These are phyloP conservation scores for Eutrigla gurnardus DNA, from an alignment of 2,797 vertebrate species.

Conservation along the genomic window DNA sequence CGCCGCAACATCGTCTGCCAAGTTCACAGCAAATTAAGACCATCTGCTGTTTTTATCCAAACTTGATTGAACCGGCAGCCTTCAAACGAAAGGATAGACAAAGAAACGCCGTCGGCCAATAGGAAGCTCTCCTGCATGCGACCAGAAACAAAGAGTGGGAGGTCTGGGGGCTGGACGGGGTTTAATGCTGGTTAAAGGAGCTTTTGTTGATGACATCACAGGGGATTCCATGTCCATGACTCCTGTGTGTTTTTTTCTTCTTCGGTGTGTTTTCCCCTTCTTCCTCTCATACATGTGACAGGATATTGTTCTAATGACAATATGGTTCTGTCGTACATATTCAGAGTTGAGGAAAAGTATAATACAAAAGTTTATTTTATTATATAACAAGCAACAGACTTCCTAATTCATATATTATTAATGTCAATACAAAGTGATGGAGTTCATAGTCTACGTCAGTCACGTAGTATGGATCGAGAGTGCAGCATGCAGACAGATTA, in stretches of 20 bases:
- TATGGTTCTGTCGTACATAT: slow-evolving; percentile 10
- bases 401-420: slow-evolving; percentile 3
- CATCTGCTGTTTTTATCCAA: slow-evolving; percentile 72
- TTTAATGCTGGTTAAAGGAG: slow-evolving; percentile 40
- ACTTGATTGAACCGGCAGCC: slow-evolving; percentile 63
- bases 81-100: slow-evolving; percentile 53
- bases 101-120: slow-evolving; percentile 7
- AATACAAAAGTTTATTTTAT: slow-evolving; percentile 3
- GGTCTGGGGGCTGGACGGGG: slow-evolving; percentile 11
- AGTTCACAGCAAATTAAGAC: slow-evolving; percentile 63
- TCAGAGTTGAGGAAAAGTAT: slow-evolving; percentile 6
- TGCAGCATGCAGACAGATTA: no score
- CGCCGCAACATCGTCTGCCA: slow-evolving; percentile 36
- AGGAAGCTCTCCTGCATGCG: background rate
- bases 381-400: slow-evolving; percentile 1
- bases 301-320: slow-evolving; percentile 17
- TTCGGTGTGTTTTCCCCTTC: slow-evolving; percentile 16
- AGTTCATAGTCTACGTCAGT: no score
- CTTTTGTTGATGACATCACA: slow-evolving; percentile 23
- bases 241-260: slow-evolving; percentile 34
- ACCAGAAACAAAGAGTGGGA: background rate
- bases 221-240: slow-evolving; percentile 26
- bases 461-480: no score
- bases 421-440: slow-evolving; percentile 5
- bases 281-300: background rate